phyloP scores from a whole-genome alignment of 1,140 invertebrate species.

The Protaetia brevitarsis region DNA sequence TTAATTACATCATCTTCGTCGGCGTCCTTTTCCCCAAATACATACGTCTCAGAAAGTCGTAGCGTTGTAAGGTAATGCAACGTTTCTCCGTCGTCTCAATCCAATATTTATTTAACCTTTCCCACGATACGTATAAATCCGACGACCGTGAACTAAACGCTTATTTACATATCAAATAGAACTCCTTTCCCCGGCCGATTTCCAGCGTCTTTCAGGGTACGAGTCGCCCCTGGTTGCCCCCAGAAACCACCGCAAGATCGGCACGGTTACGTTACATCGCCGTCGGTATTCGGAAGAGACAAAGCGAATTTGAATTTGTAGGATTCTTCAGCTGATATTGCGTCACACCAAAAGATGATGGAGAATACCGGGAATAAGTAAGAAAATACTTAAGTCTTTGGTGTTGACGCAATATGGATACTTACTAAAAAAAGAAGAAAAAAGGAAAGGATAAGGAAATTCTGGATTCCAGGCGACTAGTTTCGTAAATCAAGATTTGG shows the following conservation, averaged over 20 bases:
- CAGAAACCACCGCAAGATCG: neutral
- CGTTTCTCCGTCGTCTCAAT: neutral
- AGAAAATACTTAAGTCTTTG: too few species aligned
- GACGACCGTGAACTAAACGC: slow-evolving; percentile 12
- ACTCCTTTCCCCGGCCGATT: slow-evolving; percentile 11
- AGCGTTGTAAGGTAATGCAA: neutral
- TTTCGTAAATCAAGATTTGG: too few species aligned
- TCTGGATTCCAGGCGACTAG: too few species aligned
- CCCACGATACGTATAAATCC: slow-evolving; percentile 13
- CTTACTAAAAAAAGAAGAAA: too few species aligned
- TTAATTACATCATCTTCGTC: slow-evolving; percentile 8
- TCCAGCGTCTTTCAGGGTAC: neutral
- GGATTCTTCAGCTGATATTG: too few species aligned
- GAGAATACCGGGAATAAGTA: too few species aligned
- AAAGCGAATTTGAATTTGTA: too few species aligned
- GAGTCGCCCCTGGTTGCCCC: neutral
- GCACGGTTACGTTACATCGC: neutral
- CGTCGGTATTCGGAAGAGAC: neutral
- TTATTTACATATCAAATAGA: slow-evolving; percentile 11
- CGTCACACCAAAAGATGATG: too few species aligned
- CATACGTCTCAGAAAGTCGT: neutral
- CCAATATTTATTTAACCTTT: slow-evolving; percentile 18
- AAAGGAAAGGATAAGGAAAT: too few species aligned
- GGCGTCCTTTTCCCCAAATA: neutral
- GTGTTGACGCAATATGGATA: too few species aligned